Base-by-base conservation (phyloP, 2,113 vertebrate species). In the Istiophorus platypterus region DNA sequence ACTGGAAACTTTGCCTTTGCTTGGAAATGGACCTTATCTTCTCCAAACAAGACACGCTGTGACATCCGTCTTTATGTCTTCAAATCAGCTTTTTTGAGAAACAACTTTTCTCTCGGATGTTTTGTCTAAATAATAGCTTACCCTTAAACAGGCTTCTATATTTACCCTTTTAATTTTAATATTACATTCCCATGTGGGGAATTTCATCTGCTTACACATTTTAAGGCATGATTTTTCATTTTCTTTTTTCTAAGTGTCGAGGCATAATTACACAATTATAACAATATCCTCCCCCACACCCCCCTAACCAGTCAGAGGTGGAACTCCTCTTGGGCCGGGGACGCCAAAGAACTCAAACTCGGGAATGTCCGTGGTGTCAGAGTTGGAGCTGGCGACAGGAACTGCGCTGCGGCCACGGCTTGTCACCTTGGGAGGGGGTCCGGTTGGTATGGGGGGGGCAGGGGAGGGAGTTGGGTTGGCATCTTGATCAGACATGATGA, bases 371-470 rank as follows among this genome's bases (percentile, higher is more conserved):
- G 92, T 90, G 51, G 94, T 92, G 7, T 95, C 95, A 0, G 88
- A 93, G 74, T 99, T 99, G 76, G 96, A 96, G 80, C 71, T 92
- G 77, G 95, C 94, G 24, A 67, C 57, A 0, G 97, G 96, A 0
- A 86, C 41, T 0, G 95, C 81, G 45, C 91, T 91, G 66, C 98
- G 96, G 26, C 98, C 97, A 0, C 91, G 95, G 80, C 94, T 89
- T 0, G 89, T 69, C 27, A 89, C 31, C 54, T 84, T 91, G 67
- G 90, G 85, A 1, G 41, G 92, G 27, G 62, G 83, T 20, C 93
- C 94, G 2, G 68, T 2, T 9, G 92, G 88, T 24, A 10, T 0
- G 1, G 89, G 76, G 18, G 87, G 85, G 45, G 84, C n/a, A 3
- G 26, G 0, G 0, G 91, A 78, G 12, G 89, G 56, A 10, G 42